These are phyloP conservation scores for Coracias cyanogaster DNA, from an alignment of 2,797 vertebrate genomes.

Conservation along the genomic window DNA sequence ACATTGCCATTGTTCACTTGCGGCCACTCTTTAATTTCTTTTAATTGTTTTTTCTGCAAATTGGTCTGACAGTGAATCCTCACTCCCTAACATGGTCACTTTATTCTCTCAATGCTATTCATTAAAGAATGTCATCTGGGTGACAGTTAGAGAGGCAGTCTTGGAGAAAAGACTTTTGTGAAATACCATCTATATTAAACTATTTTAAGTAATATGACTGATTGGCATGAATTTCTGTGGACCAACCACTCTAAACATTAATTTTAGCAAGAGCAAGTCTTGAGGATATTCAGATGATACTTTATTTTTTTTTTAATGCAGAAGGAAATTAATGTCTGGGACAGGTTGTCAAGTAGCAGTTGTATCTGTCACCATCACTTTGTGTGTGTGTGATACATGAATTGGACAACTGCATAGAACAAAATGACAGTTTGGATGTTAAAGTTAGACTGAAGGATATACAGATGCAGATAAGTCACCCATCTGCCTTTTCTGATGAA, in stretches of 20 bases:
- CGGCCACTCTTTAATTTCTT: neutral
- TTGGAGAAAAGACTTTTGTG: neutral
- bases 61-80: neutral
- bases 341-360: constrained; percentile 20
- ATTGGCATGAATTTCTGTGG: neutral
- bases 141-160: neutral
- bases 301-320: neutral
- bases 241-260: neutral
- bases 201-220: neutral
- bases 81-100: neutral
- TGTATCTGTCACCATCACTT: neutral
- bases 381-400: neutral
- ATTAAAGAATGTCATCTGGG: neutral
- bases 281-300: neutral
- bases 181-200: neutral
- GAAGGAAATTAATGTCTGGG: constrained; percentile 34
- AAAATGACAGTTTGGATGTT: neutral
- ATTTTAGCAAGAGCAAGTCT: neutral
- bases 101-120: neutral
- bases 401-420: neutral
- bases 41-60: neutral
- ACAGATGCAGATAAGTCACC: neutral
- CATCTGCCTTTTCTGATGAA: neutral
- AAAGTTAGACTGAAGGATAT: neutral
- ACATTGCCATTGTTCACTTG: neutral